phyloP scores from a whole-genome alignment of 2,797 vertebrate genomes.

The Gobio occitaniae region DNA sequence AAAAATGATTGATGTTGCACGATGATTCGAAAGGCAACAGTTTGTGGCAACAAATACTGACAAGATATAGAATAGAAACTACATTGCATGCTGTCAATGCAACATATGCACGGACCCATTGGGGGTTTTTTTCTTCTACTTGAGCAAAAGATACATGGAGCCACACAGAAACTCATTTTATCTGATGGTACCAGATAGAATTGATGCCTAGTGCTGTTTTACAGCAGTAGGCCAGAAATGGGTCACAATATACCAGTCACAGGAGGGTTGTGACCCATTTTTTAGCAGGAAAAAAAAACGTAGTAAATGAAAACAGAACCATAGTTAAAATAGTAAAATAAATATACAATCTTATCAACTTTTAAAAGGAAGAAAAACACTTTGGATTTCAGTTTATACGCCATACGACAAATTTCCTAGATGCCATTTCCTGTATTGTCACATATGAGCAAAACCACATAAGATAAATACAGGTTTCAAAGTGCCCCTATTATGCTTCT shows the following conservation, averaged over 20 bases:
- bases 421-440: not conserved
- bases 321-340: not conserved
- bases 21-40: not conserved
- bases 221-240: not conserved
- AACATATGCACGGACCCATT: not conserved
- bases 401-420: not conserved
- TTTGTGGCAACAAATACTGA: not conserved
- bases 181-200: constrained; percentile 1
- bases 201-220: constrained; percentile 1
- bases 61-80: not conserved
- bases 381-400: not conserved
- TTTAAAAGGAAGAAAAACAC: not conserved
- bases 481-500: not conserved
- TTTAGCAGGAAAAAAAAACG: not conserved
- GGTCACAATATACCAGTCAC: not conserved
- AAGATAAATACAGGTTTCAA: not conserved
- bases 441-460: not conserved
- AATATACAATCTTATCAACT: not conserved
- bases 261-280: constrained; percentile 1
- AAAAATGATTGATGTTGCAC: not conserved
- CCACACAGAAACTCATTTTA: not conserved
- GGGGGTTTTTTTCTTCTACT: not conserved
- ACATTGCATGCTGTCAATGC: not conserved
- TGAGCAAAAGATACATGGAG: not conserved
- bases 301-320: not conserved